Evolutionary conservation across 1,140 invertebrate species (phyloP), one percentile per base, ranked within the genome.

Genomic region (Megalonaias nervosa): DNA sequence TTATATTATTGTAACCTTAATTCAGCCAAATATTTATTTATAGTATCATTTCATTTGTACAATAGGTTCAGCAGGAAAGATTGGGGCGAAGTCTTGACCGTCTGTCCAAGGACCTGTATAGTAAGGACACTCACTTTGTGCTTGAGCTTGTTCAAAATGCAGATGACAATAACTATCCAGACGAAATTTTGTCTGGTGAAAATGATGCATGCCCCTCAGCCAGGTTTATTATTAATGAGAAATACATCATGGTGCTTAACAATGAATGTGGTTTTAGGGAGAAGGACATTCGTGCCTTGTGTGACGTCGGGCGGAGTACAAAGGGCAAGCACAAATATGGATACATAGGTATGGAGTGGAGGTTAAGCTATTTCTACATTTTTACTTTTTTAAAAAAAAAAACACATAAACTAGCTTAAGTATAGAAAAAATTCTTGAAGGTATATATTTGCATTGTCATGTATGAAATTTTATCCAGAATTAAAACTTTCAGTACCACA

Each of bases 111-210:
- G 91, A 91, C 69, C 80, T 91, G 31, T 91, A 91, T 81, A 90
- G 86, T 77, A 90, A 89, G 71, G 90, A 91, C 62, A 89, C 90
- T 11, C 91, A 91, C 76, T 91, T 91, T 85, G 89, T 91, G 1
- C 74, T 91, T 21, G 81, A 85, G 64, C 57, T 86, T 67, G 81
- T 90, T 23, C 89, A 90, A 81, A 91, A 91, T 85, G 91, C 91
- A 56, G 91, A 91, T 67, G 91, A 91, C 81, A 91, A 91, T 78
- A 65, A 71, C 56, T 91, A 91, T 79, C 71, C 81, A 14, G 78
- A 80, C 13, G 67, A 82, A 1, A 57, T 86, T 11, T 55, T 77
- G 58, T 68, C 60, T 13, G 66, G 68, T 58, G 38, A 48, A 48
- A 62, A 55, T 16, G 66, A 64, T 26, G 38, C 74, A 4, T 82